Percentiles rank a stretch among this genome's conserved stretches.
Evolutionary conservation across 2,888 invertebrate species (phyloP).

Genomic region (Therioaphis trifolii): DNA sequence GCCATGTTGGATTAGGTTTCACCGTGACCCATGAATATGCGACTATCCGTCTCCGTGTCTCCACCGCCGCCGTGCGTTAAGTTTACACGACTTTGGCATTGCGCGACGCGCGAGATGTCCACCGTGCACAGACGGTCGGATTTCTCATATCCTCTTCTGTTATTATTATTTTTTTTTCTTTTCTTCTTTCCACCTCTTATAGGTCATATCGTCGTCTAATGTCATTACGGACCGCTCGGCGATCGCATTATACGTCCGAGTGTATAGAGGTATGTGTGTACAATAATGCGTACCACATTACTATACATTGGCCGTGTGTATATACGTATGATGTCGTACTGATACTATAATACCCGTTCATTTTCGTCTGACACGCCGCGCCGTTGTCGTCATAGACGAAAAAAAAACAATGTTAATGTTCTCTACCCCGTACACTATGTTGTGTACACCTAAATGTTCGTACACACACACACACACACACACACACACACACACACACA

Average conservation of each 20-base stretch:
- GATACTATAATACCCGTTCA: too few species aligned
- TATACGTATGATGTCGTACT: too few species aligned
- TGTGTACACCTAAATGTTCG: too few species aligned
- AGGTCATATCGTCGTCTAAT: not conserved
- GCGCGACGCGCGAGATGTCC: not conserved
- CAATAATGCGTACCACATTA: too few species aligned
- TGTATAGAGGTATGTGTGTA: too few species aligned
- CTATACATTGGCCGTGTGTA: too few species aligned
- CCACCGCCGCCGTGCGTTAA: conserved; percentile 27
- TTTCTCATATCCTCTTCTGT: not conserved
- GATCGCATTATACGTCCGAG: too few species aligned
- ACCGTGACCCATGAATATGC: conserved; percentile 52
- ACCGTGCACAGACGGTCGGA: not conserved
- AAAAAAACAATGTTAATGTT: too few species aligned
- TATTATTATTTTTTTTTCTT: not conserved
- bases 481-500: too few species aligned
- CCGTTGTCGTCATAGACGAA: too few species aligned
- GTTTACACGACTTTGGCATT: conserved; percentile 32
- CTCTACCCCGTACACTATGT: not conserved
- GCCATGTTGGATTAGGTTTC: conserved; percentile 61
- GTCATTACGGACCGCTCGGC: not conserved
- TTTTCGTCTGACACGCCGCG: too few species aligned
- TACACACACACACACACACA: not conserved
- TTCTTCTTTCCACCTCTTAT: not conserved
- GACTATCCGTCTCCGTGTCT: conserved; percentile 6